Conservation (phyloP, 2,888 invertebrate genomes). For the Hyalella azteca region DNA sequence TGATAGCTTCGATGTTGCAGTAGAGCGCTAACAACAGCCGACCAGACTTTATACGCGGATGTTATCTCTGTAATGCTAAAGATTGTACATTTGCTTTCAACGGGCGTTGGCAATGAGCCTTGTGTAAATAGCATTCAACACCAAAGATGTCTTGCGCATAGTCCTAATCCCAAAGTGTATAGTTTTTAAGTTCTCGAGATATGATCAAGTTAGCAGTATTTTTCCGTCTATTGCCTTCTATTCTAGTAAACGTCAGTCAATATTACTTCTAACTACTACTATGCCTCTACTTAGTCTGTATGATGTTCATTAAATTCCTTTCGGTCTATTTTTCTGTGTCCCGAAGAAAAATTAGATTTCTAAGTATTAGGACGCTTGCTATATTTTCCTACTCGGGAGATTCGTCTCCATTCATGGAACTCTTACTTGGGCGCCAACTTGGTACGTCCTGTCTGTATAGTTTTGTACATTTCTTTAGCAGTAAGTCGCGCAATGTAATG, state of each 20-base stretch:
- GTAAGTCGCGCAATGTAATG: not conserved
- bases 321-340: not conserved
- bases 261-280: not conserved
- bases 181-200: not conserved
- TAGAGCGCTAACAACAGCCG: not conserved
- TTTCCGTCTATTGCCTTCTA: not conserved
- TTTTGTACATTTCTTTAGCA: not conserved
- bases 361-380: no score
- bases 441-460: not conserved
- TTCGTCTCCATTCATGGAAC: no score
- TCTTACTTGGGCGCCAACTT: not conserved
- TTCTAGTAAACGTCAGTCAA: not conserved
- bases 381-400: no score
- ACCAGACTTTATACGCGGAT: not conserved
- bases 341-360: not conserved
- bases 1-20: not conserved
- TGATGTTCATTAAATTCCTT: not conserved
- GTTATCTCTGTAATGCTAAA: not conserved
- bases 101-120: not conserved
- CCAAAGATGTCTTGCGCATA: slow-evolving; percentile 32
- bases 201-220: slow-evolving; percentile 31
- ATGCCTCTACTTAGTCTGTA: not conserved
- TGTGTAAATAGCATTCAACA: slow-evolving; percentile 24
- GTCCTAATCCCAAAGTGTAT: slow-evolving; percentile 27
- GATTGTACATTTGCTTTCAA: not conserved